Evolutionary conservation across 1,140 invertebrate genomes (phyloP), one percentile per base, ranked within the genome.

Genomic region (Hormaphis cornu): DNA sequence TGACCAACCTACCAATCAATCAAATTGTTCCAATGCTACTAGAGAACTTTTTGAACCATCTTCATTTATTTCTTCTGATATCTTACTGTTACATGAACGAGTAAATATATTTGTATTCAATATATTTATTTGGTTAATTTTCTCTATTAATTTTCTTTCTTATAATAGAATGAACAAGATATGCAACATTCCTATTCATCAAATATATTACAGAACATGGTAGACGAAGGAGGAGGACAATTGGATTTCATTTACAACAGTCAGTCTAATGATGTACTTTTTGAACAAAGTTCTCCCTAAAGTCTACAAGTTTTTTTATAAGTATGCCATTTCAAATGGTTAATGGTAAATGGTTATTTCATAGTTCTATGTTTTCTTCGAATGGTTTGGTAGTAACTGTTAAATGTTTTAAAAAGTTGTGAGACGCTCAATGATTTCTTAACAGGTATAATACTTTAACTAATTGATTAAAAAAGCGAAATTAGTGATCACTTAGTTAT

Each of bases 151-250:
- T 44, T 61, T 63, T 20, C n/a, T n/a, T n/a, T n/a, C n/a, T 22
- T 58, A 24, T 66, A 50, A 50, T 16, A 66, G 61, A 66, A 66
- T 50, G 59, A 66, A 33, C 44, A 66, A 35, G 42, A 50, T 66
- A 33, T 66, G 42, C 42, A 66, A 18, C 18, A 44, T 22, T 35
- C 61, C 10, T 66, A 48, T 66, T 66, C 61, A 30, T 48, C 61
- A 50, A 66, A 50, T 66, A 66, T 66, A 50, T 35, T 50, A 22
- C 61, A 66, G 18, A 66, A 66, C 12, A 66, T 66, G 61, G 61
- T 66, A 5, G 44, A 66, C 16, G 61, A 66, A 4, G 61, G 61
- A 35, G 61, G 61, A 50, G 61, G 61, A 66, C 61, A 66, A 2
- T 22, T 50, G 42, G 61, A 66, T 33, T 66, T 50, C n/a, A 33